These are phyloP conservation scores for Mercenaria mercenaria DNA, from an alignment of 1,140 invertebrate genomes.

Conservation along the genomic window DNA sequence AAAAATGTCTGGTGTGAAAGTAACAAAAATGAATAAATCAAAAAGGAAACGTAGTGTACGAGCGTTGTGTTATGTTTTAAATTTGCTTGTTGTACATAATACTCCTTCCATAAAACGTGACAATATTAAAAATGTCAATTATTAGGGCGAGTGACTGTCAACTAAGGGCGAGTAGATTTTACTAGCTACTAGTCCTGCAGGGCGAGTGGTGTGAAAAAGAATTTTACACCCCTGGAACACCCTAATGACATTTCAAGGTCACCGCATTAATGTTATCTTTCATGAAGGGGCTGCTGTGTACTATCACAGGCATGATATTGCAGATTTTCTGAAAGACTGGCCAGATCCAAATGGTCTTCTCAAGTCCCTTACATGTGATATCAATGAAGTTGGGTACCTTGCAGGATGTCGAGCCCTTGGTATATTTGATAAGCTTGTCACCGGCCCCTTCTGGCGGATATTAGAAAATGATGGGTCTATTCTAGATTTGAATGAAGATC, in stretches of 20 bases:
- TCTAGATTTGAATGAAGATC: background rate
- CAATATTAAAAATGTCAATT: too few species aligned
- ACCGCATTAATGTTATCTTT: background rate
- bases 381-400: slow-evolving; percentile 32
- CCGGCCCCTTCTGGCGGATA: background rate
- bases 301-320: slow-evolving; percentile 6
- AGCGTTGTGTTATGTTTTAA: too few species aligned
- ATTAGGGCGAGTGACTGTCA: too few species aligned
- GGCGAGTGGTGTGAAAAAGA: too few species aligned
- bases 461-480: background rate
- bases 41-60: too few species aligned
- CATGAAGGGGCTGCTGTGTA: background rate
- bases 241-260: background rate
- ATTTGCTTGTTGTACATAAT: too few species aligned
- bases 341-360: slow-evolving; percentile 42
- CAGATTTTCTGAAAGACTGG: background rate
- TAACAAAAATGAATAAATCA: too few species aligned
- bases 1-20: too few species aligned
- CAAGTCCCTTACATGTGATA: slow-evolving; percentile 41
- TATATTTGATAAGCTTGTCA: background rate
- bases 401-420: background rate
- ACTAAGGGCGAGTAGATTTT: too few species aligned
- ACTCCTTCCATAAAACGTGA: too few species aligned
- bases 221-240: background rate
- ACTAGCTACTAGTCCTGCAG: too few species aligned